Conservation (phyloP, 2,113 vertebrate species). For the Aphyosemion australe region DNA sequence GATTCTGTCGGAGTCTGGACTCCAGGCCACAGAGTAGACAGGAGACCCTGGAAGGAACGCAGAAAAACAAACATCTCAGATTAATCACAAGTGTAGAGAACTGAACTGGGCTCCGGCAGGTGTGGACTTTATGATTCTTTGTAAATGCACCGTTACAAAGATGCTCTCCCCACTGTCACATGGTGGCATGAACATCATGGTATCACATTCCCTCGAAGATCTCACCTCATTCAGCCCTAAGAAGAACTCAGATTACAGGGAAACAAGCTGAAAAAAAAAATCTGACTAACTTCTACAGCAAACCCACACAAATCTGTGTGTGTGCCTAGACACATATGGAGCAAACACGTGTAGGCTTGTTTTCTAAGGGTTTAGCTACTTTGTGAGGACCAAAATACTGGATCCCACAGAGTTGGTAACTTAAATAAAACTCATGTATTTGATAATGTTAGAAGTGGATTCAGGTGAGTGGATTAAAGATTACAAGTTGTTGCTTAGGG, state of each 20-base stretch:
- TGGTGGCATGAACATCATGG: conserved; percentile 17
- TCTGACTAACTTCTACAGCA: conserved; percentile 38
- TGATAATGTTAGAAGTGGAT: neutral
- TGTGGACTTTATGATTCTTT: neutral
- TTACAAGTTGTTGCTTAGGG: neutral
- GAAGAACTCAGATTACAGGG: conserved; percentile 44
- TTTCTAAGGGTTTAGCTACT: neutral
- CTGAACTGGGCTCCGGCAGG: neutral
- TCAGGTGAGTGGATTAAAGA: neutral
- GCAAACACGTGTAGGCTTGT: conserved; percentile 1
- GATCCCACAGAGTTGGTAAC: neutral
- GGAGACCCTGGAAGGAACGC: conserved; percentile 81
- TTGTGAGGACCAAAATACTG: neutral
- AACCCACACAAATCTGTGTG: neutral
- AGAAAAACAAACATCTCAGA: conserved; percentile 13
- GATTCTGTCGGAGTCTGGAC: conserved; percentile 92
- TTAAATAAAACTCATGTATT: neutral
- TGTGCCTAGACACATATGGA: neutral
- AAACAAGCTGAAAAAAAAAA: conserved; percentile 58
- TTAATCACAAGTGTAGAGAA: conserved; percentile 9
- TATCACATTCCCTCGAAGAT: conserved; percentile 34
- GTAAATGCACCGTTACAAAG: neutral
- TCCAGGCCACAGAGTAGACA: conserved; percentile 95
- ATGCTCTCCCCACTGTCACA: neutral
- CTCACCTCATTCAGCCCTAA: conserved; percentile 47